A percentile compares a stretch with the other conserved stretches of the same genome.
These are phyloP conservation scores for Tipula unca DNA, from an alignment of 2,888 invertebrate genomes.

Conservation along the genomic window DNA sequence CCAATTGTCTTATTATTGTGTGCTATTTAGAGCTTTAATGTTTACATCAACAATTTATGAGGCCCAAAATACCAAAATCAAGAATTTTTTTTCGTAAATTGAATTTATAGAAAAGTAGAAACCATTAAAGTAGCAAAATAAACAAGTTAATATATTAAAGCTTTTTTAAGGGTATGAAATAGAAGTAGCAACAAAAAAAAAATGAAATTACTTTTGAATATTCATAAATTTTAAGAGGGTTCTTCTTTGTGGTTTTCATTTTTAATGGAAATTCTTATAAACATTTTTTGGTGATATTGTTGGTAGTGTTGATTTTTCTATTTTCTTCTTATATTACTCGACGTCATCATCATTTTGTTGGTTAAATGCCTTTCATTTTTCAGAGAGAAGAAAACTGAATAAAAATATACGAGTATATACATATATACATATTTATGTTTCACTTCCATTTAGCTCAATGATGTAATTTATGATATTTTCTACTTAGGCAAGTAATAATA, in stretches of 20 bases:
- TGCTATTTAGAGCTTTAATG: neutral
- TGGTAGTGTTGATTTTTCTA: neutral
- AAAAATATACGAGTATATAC: neutral
- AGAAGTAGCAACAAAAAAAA: neutral
- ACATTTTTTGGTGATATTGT: neutral
- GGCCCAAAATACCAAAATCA: neutral
- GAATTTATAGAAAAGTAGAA: neutral
- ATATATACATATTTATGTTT: neutral
- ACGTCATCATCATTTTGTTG: neutral
- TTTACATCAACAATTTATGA: neutral
- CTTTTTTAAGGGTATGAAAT: neutral
- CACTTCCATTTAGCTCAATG: conserved; percentile 4
- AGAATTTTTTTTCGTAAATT: neutral
- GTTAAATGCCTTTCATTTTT: neutral
- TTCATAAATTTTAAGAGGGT: neutral
- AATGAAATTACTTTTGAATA: neutral
- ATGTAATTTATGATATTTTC: neutral
- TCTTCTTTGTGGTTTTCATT: neutral
- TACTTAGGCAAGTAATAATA: neutral
- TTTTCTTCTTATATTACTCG: neutral
- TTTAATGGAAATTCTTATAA: neutral
- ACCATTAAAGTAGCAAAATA: neutral
- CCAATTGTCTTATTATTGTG: neutral
- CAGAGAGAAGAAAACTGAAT: neutral
- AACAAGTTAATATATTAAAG: neutral